Evolutionary conservation across 2,113 vertebrate genomes (phyloP), one percentile per base, ranked within the genome.

Genomic region (Sula dactylatra): DNA sequence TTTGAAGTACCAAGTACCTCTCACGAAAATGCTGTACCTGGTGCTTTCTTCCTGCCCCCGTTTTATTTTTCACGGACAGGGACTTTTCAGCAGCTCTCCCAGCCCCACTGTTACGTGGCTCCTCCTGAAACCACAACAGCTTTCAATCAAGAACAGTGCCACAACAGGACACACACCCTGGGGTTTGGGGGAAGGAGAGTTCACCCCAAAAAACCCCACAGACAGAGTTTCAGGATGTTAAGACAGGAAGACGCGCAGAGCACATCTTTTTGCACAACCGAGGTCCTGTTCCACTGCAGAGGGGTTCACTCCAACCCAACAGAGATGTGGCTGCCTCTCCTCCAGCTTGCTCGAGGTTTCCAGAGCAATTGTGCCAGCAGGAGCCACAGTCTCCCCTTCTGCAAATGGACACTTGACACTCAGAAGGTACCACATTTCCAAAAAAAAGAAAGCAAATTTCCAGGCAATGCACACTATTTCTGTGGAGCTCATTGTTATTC

Each of bases 41-140:
- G 36, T 65, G 16, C 27, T 65, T 18, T 56, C 25, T 13, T 24
- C 22, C 32, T 0, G 0, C 22, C 3, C 22, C 4, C 27, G 7
- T 47, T 77, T 69, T 26, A 40, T 58, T 77, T 82, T 84, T 71
- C 34, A 36, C 1, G 16, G n/a, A 7, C 66, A 79, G 38, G 65
- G n/a, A 16, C 36, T 79, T 82, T 52, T 61, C 76, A 89, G 71
- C 40, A 86, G 54, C 59, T 86, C 56, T 78, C n/a, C 17, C 29
- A 66, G 55, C 13, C 22, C 29, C 26, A 9, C 42, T 50, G 15
- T 55, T 86, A 54, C 4, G 32, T 38, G 16, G 17, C 58, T 87
- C 27, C 47, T 91, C 19, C 49, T 45, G 34, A 91, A 69, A 31
- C 66, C 34, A 54, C 0, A 1, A 40, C 44, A 82, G 34, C 27